Conservation (phyloP, 2,113 vertebrate genomes). For the Bubo scandiacus region DNA sequence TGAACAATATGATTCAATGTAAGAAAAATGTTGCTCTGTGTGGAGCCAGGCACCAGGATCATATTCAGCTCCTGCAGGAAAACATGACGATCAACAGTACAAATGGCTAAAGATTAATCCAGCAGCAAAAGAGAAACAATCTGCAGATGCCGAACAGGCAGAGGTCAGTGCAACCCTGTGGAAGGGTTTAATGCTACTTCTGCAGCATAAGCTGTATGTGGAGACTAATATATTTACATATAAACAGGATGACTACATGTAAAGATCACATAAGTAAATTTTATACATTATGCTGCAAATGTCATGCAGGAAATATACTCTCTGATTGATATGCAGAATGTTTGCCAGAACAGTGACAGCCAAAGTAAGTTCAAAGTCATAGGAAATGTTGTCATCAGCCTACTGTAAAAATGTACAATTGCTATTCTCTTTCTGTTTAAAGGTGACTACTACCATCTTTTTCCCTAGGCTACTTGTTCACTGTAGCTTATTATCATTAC, state of each 20-base stretch:
- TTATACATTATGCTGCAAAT: constrained; percentile 59
- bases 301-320: constrained; percentile 57
- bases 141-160: not conserved
- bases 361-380: constrained; percentile 79
- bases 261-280: constrained; percentile 68
- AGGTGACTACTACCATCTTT: constrained; percentile 73
- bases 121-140: not conserved
- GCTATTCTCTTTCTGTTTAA: constrained; percentile 71
- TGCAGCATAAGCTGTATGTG: not conserved
- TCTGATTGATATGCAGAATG: constrained; percentile 70
- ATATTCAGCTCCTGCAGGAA: not conserved
- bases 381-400: constrained; percentile 72
- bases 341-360: constrained; percentile 69
- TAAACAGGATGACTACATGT: constrained; percentile 35
- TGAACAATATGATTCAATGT: not conserved
- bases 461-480: constrained; percentile 77
- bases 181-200: not conserved
- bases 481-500: constrained; percentile 74
- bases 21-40: not conserved
- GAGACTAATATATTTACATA: constrained; percentile 51
- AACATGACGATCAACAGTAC: not conserved
- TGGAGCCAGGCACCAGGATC: not conserved
- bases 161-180: not conserved
- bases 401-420: constrained; percentile 76
- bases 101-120: not conserved